Percentiles rank a stretch among this genome's conserved stretches.
Conservation (phyloP, 2,113 vertebrate species). For the Hippocampus guttulatus region DNA sequence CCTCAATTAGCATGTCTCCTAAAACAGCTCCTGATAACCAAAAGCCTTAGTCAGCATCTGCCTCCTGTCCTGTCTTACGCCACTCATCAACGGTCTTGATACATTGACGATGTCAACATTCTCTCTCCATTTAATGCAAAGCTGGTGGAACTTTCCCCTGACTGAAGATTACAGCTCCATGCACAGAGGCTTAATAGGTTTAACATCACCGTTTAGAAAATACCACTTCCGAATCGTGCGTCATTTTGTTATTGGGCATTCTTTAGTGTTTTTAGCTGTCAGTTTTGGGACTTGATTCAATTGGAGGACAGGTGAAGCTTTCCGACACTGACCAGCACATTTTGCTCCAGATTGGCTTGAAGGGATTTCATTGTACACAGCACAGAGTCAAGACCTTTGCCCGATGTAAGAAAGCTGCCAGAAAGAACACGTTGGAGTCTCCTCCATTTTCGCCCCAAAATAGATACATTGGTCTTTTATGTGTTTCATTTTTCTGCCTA, state of each 20-base stretch:
- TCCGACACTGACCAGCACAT: not conserved
- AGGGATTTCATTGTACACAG: not conserved
- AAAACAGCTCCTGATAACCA: slow-evolving; percentile 33
- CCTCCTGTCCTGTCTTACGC: slow-evolving; percentile 34
- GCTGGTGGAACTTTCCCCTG: slow-evolving; percentile 1
- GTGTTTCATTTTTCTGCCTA: not conserved
- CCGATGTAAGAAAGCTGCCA: not conserved
- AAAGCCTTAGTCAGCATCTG: slow-evolving; percentile 55
- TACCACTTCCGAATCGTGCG: not conserved
- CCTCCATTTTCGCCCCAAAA: not conserved
- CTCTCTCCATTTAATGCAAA: slow-evolving; percentile 41
- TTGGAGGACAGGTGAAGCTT: not conserved
- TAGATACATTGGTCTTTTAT: not conserved
- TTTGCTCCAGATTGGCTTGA: not conserved
- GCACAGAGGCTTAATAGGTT: not conserved
- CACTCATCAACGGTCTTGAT: slow-evolving; percentile 45
- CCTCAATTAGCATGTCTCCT: slow-evolving; percentile 47
- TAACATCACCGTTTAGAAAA: not conserved
- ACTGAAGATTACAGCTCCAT: not conserved
- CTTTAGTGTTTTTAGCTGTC: not conserved
- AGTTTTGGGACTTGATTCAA: not conserved
- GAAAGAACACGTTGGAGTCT: not conserved
- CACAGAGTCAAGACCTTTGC: not conserved
- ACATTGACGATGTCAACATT: slow-evolving; percentile 22
- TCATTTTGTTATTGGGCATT: too few species aligned